Percentiles rank a stretch among this genome's conserved stretches.
These are phyloP conservation scores for Morone chrysops DNA, from an alignment of 2,113 vertebrate genomes.

Conservation along the genomic window DNA sequence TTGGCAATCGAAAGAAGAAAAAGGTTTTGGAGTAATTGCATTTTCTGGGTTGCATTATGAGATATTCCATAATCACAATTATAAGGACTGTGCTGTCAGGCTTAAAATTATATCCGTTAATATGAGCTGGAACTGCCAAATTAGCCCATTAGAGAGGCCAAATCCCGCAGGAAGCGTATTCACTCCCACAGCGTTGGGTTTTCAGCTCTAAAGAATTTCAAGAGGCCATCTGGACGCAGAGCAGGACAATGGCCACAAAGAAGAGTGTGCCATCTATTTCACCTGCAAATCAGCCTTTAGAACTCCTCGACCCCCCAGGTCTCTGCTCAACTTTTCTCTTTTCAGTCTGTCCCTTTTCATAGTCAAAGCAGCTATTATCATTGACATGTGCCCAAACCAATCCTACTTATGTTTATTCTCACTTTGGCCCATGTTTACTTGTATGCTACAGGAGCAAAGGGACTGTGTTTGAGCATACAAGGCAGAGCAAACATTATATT, in stretches of 20 bases:
- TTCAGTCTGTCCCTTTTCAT: constrained; percentile 65
- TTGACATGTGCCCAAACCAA: constrained; percentile 46
- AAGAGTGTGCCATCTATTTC: constrained; percentile 95
- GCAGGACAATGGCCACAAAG: constrained; percentile 90
- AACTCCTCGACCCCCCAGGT: constrained; percentile 79
- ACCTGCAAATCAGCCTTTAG: constrained; percentile 95
- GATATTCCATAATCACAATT: constrained; percentile 45
- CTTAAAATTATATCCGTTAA: constrained; percentile 61
- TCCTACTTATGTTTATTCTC: constrained; percentile 33
- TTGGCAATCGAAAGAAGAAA: constrained; percentile 27
- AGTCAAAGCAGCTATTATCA: constrained; percentile 56
- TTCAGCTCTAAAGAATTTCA: constrained; percentile 76
- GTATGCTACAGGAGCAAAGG: neutral
- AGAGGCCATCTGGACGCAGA: constrained; percentile 93
- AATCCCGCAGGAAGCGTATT: constrained; percentile 34
- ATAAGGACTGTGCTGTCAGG: constrained; percentile 45
- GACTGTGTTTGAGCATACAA: neutral
- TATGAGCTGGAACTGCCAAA: constrained; percentile 62
- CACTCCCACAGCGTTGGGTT: constrained; percentile 34
- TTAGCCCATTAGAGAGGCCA: constrained; percentile 54
- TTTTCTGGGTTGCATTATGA: constrained; percentile 55
- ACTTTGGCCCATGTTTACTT: constrained; percentile 27
- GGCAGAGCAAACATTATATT: constrained; percentile 29
- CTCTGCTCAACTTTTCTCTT: constrained; percentile 70
- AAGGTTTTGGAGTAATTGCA: constrained; percentile 55